Evolutionary conservation across 1,140 invertebrate species (phyloP), one percentile per base, ranked within the genome.

Genomic region (Eurosta solidaginis): DNA sequence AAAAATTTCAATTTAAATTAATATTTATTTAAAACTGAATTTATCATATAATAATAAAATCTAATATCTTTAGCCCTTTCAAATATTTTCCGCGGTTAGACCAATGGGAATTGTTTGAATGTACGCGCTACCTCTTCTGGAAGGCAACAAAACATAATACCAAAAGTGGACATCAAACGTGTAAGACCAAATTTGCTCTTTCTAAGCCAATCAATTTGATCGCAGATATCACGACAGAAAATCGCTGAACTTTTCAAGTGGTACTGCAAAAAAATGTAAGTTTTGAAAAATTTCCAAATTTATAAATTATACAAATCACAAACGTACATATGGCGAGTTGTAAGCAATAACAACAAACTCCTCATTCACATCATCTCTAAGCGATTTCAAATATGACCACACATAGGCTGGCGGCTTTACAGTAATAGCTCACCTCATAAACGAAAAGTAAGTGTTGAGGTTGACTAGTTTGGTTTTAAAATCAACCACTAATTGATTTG

Each of bases 361-460:
- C 40, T 77, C 76, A 9, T 36, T 40, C 12, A 40, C 50, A 20
- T 52, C n/a, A 25, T 76, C 45, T 10, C 49, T 76, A 1, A 49
- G 42, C 7, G 76, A 68, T 42, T 59, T 59, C 54, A 63, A 63
- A 33, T 77, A 77, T n/a, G 76, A 25, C 76, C 76, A 77, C 27
- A 77, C 44, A 33, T 29, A 77, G 7, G 12, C 50, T 9, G 76
- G 76, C 7, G 54, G 20, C 17, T 40, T 29, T 36, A 68, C 25
- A 2, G 12, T 27, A 59, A 6, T 2, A 5, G 54, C 17, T 59
- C 22, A 59, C 54, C 54, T 59, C 54, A 59, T 59, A 33, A 59
- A 59, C 17, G 54, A 42, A 44, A 74, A 74, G 17, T 42, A 74
- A 17, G 36, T 74, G 20, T 74, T 74, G 20, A 74, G 44, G 44